Percentiles rank a stretch among this genome's conserved stretches.
These are phyloP conservation scores for Plodia interpunctella DNA, from an alignment of 1,140 invertebrate genomes.

Conservation along the genomic window DNA sequence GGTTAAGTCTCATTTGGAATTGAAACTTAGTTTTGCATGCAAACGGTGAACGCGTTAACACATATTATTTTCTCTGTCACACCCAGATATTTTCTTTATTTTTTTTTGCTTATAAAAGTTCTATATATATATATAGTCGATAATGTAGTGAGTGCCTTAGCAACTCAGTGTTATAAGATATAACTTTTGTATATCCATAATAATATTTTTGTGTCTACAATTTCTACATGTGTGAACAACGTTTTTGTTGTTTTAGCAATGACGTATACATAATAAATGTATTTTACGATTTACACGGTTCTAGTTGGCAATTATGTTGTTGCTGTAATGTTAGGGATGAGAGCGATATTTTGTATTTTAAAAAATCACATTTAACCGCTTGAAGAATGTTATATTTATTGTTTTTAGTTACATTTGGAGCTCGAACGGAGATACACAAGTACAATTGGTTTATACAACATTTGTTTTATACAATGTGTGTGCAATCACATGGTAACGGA, in stretches of 20 bases:
- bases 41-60: conserved; percentile 50
- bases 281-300: conserved; percentile 19
- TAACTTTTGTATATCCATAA: conserved; percentile 39
- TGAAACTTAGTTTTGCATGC: conserved; percentile 66
- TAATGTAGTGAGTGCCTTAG: conserved; percentile 75
- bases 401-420: conserved; percentile 25
- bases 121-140: conserved; percentile 47
- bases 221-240: conserved; percentile 27
- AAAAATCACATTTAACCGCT: conserved; percentile 32
- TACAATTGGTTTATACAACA: conserved; percentile 58
- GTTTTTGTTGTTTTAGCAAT: conserved; percentile 33
- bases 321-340: conserved; percentile 17
- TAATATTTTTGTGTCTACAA: conserved; percentile 39
- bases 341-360: conserved; percentile 31
- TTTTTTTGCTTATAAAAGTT: conserved; percentile 51
- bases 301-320: conserved; percentile 31
- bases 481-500: conserved; percentile 61
- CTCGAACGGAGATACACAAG: conserved; percentile 35
- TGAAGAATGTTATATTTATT: conserved; percentile 43
- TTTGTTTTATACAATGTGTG: conserved; percentile 52
- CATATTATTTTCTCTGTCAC: conserved; percentile 37
- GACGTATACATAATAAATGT: conserved; percentile 11
- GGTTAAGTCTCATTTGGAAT: conserved; percentile 70
- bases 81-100: conserved; percentile 33
- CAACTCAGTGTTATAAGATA: conserved; percentile 66